Evolutionary conservation across 2,888 invertebrate genomes (phyloP).

Genomic region (Oligia latruncula): DNA sequence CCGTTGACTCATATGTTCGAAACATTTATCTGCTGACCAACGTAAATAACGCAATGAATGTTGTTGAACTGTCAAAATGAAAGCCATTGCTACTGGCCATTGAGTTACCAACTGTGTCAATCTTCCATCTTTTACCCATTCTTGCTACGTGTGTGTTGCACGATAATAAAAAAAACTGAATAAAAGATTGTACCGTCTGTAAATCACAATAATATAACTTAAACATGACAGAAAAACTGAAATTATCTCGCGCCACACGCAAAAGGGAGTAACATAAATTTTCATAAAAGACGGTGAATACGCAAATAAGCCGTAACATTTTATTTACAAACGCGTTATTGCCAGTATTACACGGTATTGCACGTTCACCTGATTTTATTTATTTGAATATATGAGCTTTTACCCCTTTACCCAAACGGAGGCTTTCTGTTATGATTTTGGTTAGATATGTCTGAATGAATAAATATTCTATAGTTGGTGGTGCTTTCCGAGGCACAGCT

Average conservation of each 20-base stretch:
- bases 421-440: conserved; percentile 9
- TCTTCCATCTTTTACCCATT: neutral
- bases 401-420: conserved; percentile 11
- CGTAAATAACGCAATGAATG: no score
- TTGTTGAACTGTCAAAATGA: no score
- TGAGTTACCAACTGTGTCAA: neutral
- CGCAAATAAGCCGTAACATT: conserved; percentile 54
- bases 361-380: conserved; percentile 47
- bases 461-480: neutral
- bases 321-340: conserved; percentile 59
- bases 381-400: conserved; percentile 52
- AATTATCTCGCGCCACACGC: conserved; percentile 32
- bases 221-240: conserved; percentile 25
- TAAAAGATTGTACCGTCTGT: neutral
- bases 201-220: conserved; percentile 3
- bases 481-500: no score
- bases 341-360: conserved; percentile 53
- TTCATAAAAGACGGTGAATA: conserved; percentile 55
- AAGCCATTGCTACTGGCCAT: no score
- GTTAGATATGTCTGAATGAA: neutral
- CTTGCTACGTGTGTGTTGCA: neutral
- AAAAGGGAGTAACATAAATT: conserved; percentile 49
- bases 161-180: neutral
- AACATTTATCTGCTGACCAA: no score
- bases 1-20: no score